Base-by-base conservation (phyloP, 2,888 invertebrate genomes). In the Caenorhabditis sinica region DNA sequence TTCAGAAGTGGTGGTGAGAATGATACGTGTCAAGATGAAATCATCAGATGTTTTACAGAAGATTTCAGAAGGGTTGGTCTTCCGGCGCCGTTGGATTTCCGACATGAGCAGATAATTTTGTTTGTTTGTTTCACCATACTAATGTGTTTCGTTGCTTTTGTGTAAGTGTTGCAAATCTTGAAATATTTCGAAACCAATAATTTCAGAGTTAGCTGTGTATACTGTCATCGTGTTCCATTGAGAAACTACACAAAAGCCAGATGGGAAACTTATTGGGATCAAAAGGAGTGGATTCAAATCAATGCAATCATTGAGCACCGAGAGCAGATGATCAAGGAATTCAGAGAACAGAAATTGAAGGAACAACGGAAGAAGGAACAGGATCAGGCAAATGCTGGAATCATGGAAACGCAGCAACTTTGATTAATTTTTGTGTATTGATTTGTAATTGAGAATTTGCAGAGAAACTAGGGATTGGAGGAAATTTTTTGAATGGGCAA, bases 241-340 rank as follows among this genome's bases (percentile, higher is more conserved):
- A 11, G 15, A 33, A 30, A 33, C 6, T 17, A 20, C 36, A 15
- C 23, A 11, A 61, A n/a, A 15, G 28, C 45, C 20, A 13, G 33
- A 4, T 73, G 73, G 73, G 20, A 13, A 3, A 61, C 28, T 4
- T 73, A 73, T 9, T 61, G 61, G 51, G 73, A 73, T 0, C 20
- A 23, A 11, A 61, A 30, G 33, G 73, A 73, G 20, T 51, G 60
- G 49, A 11, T 49, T 25, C 15, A 58, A 8, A 25, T 73, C 9
- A 28, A 25, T 17, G 73, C 61, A 11, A 49, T 73, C 61, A 36
- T 73, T 17, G 60, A 73, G 36, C 20, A 51, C 30, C 61, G 73
- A 3, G 33, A 61, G 8, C 20, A 36, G 9, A 11, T 60, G 49
- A 61, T 61, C 73, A 51, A 25, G 11, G 73, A 61, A 49, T 49